Conservation (phyloP, 2,797 vertebrate genomes). For the Phylloscopus collybita region DNA sequence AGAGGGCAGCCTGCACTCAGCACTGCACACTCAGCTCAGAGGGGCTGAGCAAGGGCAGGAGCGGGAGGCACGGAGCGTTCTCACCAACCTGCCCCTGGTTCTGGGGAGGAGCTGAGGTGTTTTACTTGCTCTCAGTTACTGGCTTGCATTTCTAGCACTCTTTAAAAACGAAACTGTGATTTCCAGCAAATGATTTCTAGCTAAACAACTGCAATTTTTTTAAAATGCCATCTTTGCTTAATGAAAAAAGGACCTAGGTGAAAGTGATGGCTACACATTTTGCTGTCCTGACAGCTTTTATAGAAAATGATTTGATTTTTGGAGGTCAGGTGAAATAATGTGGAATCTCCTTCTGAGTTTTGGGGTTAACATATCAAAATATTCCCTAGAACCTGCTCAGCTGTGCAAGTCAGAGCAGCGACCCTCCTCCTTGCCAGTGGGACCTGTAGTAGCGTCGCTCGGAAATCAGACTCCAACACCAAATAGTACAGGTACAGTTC, state of each 20-base stretch:
- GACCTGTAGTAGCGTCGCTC: constrained; percentile 90
- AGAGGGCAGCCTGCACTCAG: fast-evolving
- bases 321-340: neutral
- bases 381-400: constrained; percentile 88
- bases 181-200: neutral
- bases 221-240: neutral
- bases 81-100: neutral
- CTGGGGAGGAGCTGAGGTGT: neutral
- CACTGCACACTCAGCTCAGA: neutral
- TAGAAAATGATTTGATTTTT: neutral
- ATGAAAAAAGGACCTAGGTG: neutral
- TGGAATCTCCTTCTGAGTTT: neutral
- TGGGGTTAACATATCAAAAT: constrained; percentile 14
- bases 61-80: fast-evolving
- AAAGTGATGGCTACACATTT: fast-evolving
- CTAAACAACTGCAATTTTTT: neutral
- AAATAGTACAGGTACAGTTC: constrained; percentile 92
- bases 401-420: constrained; percentile 95
- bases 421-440: constrained; percentile 93
- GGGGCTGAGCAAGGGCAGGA: neutral
- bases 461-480: constrained; percentile 97
- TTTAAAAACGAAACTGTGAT: neutral
- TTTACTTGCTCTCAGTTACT: neutral
- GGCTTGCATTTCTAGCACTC: neutral
- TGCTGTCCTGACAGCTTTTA: neutral